These are phyloP conservation scores for Athetis lepigone DNA, from an alignment of 2,888 invertebrate genomes.

Conservation along the genomic window DNA sequence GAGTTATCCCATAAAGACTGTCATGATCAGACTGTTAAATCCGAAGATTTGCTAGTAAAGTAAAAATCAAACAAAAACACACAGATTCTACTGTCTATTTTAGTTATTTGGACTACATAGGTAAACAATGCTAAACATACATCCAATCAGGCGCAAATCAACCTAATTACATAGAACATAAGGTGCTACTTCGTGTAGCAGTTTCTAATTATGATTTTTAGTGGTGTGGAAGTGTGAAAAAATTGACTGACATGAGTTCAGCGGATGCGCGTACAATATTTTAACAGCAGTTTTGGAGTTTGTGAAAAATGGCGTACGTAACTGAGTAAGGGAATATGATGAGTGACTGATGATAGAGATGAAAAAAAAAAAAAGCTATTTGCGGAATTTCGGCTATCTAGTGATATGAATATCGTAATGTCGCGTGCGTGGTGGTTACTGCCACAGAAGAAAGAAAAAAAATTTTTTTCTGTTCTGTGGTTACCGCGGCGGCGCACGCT, in stretches of 20 bases:
- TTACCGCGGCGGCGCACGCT: no score
- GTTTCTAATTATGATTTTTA: constrained; percentile 17
- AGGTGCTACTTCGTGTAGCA: constrained; percentile 14
- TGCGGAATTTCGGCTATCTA: no score
- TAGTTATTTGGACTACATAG: constrained; percentile 28
- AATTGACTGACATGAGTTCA: constrained; percentile 37
- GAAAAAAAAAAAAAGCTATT: not conserved
- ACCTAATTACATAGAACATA: fast-evolving
- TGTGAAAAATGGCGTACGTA: not conserved
- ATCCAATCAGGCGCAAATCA: constrained; percentile 1
- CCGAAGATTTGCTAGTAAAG: no score
- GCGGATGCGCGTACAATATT: constrained; percentile 35
- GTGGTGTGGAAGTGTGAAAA: constrained; percentile 50
- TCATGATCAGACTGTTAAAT: no score
- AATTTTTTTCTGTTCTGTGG: no score
- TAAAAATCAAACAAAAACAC: no score
- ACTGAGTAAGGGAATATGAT: not conserved
- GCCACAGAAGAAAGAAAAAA: no score
- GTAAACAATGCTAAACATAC: constrained; percentile 30
- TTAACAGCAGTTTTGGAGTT: constrained; percentile 12
- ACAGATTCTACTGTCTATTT: constrained; percentile 40
- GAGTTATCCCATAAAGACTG: no score
- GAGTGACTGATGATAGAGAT: not conserved
- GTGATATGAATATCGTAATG: no score
- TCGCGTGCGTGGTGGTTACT: no score